Percentiles rank a stretch among this genome's conserved stretches.
Evolutionary conservation across 2,797 vertebrate species (phyloP).

Genomic region (Pseudomugil gertrudae): DNA sequence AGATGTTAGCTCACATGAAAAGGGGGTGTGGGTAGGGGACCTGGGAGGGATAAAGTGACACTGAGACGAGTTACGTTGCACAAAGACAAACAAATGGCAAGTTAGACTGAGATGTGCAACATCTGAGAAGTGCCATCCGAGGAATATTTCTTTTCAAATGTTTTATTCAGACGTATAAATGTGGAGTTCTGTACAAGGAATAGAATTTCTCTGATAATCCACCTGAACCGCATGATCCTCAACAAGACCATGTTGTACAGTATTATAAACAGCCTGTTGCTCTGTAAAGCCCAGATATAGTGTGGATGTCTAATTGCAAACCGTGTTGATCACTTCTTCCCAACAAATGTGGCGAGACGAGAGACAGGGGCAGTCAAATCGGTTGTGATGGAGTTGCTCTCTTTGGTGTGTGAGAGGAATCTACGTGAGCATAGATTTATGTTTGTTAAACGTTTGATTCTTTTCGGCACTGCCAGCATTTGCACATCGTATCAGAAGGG

Average conservation of each 20-base stretch:
- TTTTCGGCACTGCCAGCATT: conserved; percentile 56
- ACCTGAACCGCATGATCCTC: conserved; percentile 33
- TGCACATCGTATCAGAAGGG: conserved; percentile 22
- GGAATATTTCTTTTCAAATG: conserved; percentile 42
- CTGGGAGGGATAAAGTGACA: conserved; percentile 59
- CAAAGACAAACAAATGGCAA: conserved; percentile 67
- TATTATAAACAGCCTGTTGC: conserved; percentile 63
- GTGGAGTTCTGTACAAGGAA: conserved; percentile 47
- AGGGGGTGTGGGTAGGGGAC: conserved; percentile 3
- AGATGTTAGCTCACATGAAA: conserved; percentile 18
- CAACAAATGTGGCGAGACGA: conserved; percentile 43
- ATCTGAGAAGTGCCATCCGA: conserved; percentile 44
- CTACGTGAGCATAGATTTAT: conserved; percentile 49
- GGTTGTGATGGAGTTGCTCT: conserved; percentile 50
- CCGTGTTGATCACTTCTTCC: conserved; percentile 49
- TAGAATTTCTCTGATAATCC: conserved; percentile 44
- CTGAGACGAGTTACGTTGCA: conserved; percentile 56
- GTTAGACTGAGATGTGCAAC: conserved; percentile 43
- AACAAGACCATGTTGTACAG: conserved; percentile 54
- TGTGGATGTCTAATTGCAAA: conserved; percentile 41
- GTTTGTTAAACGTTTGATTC: conserved; percentile 58
- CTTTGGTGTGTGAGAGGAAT: conserved; percentile 77
- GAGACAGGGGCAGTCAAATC: conserved; percentile 29
- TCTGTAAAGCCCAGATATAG: conserved; percentile 48
- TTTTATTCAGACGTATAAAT: conserved; percentile 45